Evolutionary conservation across 1,140 invertebrate genomes (phyloP), one percentile per base, ranked within the genome.

Genomic region (Antheraea mylitta): DNA sequence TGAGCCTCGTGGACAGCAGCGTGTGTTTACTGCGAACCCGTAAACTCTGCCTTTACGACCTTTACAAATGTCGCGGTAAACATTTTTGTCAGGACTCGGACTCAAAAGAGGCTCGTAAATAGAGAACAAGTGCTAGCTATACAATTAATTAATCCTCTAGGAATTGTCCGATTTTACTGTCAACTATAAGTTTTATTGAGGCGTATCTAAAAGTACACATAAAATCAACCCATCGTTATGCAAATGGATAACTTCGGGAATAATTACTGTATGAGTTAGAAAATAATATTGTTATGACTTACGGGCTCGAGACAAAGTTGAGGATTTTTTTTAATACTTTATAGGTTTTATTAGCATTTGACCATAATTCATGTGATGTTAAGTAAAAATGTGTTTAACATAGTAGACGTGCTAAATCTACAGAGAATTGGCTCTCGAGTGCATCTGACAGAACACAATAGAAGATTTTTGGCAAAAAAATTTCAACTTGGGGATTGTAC

Each of bases 21-120:
- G 81, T 78, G 77, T 78, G 82, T 81, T 85, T 82, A 85, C 75
- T 75, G 79, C 78, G 70, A 68, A 62, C 68, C 76, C 75, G 79
- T 82, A 77, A 82, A 84, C 69, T 66, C 53, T 60, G 68, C 74
- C 69, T 82, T 82, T 85, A 85, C 75, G 74, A 75, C 76, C 62
- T 61, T 64, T 53, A 75, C 75, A 78, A 79, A 76, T 78, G 73
- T 80, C 75, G 76, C 75, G 65, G 68, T 76, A 77, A 82, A 81
- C 71, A 76, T 68, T 77, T 72, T 76, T 72, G 66, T 37, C 22
- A 64, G 70, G 62, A 70, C 53, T 64, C 42, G 75, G 73, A 81
- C 71, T 79, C 71, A 70, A 66, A 80, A 78, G 72, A 74, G 64
- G 64, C 66, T 79, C 78, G 73, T 82, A 79, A 83, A 75, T 81